Percentiles rank a stretch among this genome's conserved stretches.
These are phyloP conservation scores for Agrilus planipennis DNA, from an alignment of 1,140 invertebrate genomes.

Conservation along the genomic window DNA sequence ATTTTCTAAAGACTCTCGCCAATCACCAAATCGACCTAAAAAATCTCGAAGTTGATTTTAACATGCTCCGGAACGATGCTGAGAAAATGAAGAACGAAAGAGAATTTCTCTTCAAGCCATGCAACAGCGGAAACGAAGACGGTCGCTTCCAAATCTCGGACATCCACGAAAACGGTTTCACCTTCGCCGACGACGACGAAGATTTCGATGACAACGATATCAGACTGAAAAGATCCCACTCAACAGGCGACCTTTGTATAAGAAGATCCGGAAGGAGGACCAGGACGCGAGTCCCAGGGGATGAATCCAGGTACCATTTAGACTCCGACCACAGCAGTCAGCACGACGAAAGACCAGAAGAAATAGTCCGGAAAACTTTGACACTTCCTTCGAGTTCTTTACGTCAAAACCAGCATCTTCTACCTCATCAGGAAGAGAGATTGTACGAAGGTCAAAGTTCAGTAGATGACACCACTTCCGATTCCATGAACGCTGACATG, in stretches of 20 bases:
- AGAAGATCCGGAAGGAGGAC: constrained; percentile 22
- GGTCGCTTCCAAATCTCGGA: constrained; percentile 42
- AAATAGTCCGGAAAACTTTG: constrained; percentile 30
- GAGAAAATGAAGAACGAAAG: constrained; percentile 17
- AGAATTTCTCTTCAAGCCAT: constrained; percentile 26
- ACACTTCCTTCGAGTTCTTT: constrained; percentile 26
- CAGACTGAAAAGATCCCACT: constrained; percentile 36
- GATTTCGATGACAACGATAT: constrained; percentile 29
- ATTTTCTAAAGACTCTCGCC: constrained; percentile 41
- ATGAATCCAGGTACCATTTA: constrained; percentile 35
- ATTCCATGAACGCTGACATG: constrained; percentile 39
- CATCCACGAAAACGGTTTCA: constrained; percentile 38
- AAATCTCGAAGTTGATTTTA: constrained; percentile 20
- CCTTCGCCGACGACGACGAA: constrained; percentile 31
- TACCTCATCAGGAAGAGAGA: constrained; percentile 31
- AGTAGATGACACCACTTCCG: constrained; percentile 36
- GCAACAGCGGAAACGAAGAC: constrained; percentile 35
- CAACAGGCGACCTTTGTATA: constrained; percentile 38
- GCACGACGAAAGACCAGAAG: constrained; percentile 39
- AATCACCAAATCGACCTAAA: constrained; percentile 33
- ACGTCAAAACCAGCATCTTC: constrained; percentile 27
- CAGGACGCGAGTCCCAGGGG: constrained; percentile 23
- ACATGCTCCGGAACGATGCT: constrained; percentile 16
- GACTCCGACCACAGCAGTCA: constrained; percentile 40
- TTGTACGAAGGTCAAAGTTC: constrained; percentile 34